Evolutionary conservation across 2,888 invertebrate species (phyloP).

Genomic region (Teleiodes luculella): DNA sequence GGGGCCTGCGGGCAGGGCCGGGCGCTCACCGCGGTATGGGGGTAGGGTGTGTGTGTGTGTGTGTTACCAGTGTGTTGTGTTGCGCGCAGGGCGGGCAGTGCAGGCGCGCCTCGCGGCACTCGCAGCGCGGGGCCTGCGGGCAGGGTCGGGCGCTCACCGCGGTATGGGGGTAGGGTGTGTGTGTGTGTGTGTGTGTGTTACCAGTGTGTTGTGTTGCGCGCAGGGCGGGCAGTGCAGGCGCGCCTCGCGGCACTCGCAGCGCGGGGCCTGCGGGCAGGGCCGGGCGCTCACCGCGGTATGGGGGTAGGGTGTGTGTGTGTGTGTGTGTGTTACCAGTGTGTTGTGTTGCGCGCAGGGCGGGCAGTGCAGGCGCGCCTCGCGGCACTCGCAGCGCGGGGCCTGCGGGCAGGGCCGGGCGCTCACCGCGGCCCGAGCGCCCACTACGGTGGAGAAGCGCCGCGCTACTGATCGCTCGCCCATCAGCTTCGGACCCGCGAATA

Average conservation of each 20-base stretch:
- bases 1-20: too few relatives aligned
- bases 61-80: constrained; percentile 41
- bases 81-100: constrained; percentile 56
- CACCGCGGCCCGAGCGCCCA: constrained; percentile 47
- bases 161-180: neutral
- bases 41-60: neutral
- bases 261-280: too few relatives aligned
- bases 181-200: neutral
- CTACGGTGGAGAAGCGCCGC: constrained; percentile 60
- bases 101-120: constrained; percentile 58
- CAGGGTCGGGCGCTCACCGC: too few relatives aligned
- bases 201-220: too few relatives aligned
- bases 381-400: constrained; percentile 65
- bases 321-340: constrained; percentile 36
- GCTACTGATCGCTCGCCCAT: constrained; percentile 56
- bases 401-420: constrained; percentile 34
- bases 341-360: constrained; percentile 49
- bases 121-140: constrained; percentile 63
- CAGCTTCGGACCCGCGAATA: constrained; percentile 67
- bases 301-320: neutral
- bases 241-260: too few relatives aligned
- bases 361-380: constrained; percentile 54
- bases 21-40: too few relatives aligned
- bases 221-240: too few relatives aligned
- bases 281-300: neutral